Percentiles rank a stretch among this genome's conserved stretches.
Conservation (phyloP, 2,797 vertebrate species). For the Chloroceryle amazona region DNA sequence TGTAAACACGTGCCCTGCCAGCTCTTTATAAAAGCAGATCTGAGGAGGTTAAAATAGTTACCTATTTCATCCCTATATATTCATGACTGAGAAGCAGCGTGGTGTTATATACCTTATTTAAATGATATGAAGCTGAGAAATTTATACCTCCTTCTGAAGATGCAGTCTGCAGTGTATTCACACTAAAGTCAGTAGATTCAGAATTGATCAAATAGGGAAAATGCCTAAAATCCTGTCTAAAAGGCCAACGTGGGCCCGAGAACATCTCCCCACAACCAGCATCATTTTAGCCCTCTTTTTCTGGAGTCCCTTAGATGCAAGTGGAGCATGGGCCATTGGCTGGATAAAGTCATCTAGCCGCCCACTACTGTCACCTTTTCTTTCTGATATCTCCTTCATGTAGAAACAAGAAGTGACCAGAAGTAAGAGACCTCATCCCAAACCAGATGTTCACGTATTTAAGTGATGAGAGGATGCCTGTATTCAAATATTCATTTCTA, state of each 20-base stretch:
- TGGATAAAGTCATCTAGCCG: background rate
- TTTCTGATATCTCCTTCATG: accelerated
- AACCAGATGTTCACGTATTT: background rate
- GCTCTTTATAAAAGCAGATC: background rate
- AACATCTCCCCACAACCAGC: accelerated
- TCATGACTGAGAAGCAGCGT: background rate
- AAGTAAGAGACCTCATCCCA: background rate
- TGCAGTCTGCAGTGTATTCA: background rate
- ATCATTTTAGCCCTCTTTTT: background rate
- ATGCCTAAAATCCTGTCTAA: background rate
- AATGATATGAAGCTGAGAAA: background rate
- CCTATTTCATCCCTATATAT: background rate
- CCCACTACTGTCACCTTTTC: background rate
- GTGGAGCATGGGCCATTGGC: background rate
- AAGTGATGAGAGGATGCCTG: background rate
- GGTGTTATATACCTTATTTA: background rate
- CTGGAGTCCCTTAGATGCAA: background rate
- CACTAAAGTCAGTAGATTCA: background rate
- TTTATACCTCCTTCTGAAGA: accelerated
- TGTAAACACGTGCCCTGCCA: background rate
- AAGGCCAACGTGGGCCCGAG: accelerated
- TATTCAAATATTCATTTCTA: background rate
- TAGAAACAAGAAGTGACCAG: background rate
- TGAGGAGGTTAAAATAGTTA: background rate
- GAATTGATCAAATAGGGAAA: background rate